These are phyloP conservation scores for Tethea ocularis DNA, from an alignment of 2,888 invertebrate genomes.

Conservation along the genomic window DNA sequence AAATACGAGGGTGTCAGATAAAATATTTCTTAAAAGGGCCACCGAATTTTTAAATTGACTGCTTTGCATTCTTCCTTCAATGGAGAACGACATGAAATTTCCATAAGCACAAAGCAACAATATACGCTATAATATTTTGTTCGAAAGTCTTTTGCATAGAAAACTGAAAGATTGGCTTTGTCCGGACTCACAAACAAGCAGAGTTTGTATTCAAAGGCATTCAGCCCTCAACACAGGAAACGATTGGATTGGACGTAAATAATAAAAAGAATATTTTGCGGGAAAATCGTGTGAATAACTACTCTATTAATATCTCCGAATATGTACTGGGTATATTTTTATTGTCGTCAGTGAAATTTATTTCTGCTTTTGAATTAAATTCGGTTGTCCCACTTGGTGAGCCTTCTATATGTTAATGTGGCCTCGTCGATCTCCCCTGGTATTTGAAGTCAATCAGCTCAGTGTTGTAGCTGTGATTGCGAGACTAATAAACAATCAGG, in stretches of 20 bases:
- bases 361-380: slow-evolving; percentile 23
- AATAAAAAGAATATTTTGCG: slow-evolving; percentile 27
- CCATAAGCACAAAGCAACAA: slow-evolving; percentile 67
- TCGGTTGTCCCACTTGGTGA: slow-evolving; percentile 23
- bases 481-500: slow-evolving; percentile 21
- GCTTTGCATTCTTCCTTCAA: slow-evolving; percentile 46
- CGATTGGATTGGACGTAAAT: slow-evolving; percentile 47
- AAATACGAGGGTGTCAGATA: slow-evolving; percentile 20
- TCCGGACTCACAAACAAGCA: slow-evolving; percentile 68
- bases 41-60: slow-evolving; percentile 48
- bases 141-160: slow-evolving; percentile 68
- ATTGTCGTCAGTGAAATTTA: slow-evolving; percentile 20
- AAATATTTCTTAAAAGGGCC: slow-evolving; percentile 34
- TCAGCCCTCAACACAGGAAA: slow-evolving; percentile 44
- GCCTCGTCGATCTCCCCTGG: slow-evolving; percentile 31
- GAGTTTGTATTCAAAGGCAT: slow-evolving; percentile 63
- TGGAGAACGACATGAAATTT: slow-evolving; percentile 56
- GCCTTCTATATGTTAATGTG: slow-evolving; percentile 53
- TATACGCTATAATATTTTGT: slow-evolving; percentile 66
- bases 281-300: slow-evolving; percentile 14
- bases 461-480: slow-evolving; percentile 37
- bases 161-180: slow-evolving; percentile 72
- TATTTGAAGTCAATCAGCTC: slow-evolving; percentile 47
- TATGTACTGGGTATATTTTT: slow-evolving; percentile 17
- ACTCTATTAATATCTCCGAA: slow-evolving; percentile 29